Base-by-base conservation (phyloP, 2,797 vertebrate species). In the Fringilla coelebs region DNA sequence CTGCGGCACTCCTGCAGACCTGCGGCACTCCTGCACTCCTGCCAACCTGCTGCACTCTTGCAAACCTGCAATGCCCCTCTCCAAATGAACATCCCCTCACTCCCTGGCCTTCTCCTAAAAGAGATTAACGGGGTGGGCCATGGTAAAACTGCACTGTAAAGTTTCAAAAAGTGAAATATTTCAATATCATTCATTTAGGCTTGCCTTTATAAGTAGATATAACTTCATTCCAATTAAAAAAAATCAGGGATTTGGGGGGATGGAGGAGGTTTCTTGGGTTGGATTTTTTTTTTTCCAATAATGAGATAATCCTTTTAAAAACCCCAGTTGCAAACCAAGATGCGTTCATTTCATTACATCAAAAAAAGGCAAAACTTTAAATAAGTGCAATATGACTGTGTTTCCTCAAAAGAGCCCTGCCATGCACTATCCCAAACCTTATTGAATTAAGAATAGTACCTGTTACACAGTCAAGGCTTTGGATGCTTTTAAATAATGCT, bases 51-150 rank as follows among this genome's bases (percentile, higher is more conserved):
- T 14, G 32, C 32, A 10, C 41, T 32, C 54, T 74, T 38, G 43
- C 24, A 67, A 73, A 49, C 17, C 36, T 34, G 16, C 11, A 0
- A 7, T 8, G 40, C 12, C 58, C 15, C 16, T 46, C 38, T 34
- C 38, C 41, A 48, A 17, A 54, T 1, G 13, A 63, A 8, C 0
- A 0, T 43, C 36, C 11, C 31, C 14, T 63, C 2, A 0, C 12
- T 34, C n/a, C 5, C 7, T 10, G 6, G 10, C 13, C 13, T 48
- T 31, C 46, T 45, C 28, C 55, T 62, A 6, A 26, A n/a, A 3
- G 55, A 75, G 24, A 31, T 72, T 57, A 43, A 74, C 29, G 22
- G 13, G 22, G 20, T 13, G 18, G 7, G 36, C 8, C 15, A 16
- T 6, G 20, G 28, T 7, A 85, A 79, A 94, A 74, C 8, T 13